Evolutionary conservation across 2,797 vertebrate species (phyloP).

Genomic region (Anabacerthia variegaticeps): DNA sequence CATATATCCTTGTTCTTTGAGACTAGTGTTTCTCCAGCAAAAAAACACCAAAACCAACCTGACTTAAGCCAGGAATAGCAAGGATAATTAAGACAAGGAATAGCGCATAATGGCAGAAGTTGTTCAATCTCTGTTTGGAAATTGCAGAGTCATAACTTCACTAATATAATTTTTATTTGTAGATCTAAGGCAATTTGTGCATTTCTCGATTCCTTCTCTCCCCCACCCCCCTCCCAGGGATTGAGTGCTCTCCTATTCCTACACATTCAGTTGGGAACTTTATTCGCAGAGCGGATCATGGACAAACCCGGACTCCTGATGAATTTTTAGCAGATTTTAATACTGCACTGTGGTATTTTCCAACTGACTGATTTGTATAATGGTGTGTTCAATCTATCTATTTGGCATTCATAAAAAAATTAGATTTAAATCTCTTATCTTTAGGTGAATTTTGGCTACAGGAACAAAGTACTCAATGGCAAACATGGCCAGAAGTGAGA

Average conservation of each 20-base stretch:
- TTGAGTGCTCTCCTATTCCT: background rate
- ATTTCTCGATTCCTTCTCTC: background rate
- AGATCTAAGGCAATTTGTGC: background rate
- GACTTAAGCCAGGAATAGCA: background rate
- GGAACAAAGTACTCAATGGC: slow-evolving; percentile 26
- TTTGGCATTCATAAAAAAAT: background rate
- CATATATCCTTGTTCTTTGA: background rate
- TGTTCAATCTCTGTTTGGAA: background rate
- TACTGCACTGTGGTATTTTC: background rate
- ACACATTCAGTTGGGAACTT: background rate
- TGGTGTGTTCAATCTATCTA: slow-evolving; percentile 6
- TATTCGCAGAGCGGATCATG: background rate
- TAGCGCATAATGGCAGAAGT: background rate
- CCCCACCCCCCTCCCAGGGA: background rate
- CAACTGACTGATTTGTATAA: slow-evolving; percentile 34
- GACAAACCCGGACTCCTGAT: background rate
- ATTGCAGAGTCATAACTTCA: background rate
- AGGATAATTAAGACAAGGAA: background rate
- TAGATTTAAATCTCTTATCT: slow-evolving; percentile 21
- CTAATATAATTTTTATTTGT: background rate
- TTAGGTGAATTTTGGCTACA: slow-evolving; percentile 47
- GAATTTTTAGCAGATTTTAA: slow-evolving; percentile 22
- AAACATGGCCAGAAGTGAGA: slow-evolving; percentile 15
- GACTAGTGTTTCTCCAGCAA: background rate
- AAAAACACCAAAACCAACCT: background rate